Percentiles rank a stretch among this genome's conserved stretches.
Conservation (phyloP, 1,140 invertebrate species). For the Micrasema longulum region DNA sequence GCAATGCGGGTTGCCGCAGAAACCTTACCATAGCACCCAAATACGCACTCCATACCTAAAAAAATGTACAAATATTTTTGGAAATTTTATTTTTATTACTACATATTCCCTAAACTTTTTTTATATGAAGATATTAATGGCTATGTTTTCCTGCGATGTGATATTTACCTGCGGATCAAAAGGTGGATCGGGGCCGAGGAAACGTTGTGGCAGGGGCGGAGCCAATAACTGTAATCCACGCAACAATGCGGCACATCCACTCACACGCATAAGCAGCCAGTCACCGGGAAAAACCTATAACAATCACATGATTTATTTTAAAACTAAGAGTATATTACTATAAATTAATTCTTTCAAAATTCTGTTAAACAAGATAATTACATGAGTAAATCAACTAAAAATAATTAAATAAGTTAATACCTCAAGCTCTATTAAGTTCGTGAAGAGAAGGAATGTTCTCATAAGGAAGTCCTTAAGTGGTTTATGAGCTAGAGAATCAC, state of each 20-base stretch:
- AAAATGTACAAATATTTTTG: conserved; percentile 53
- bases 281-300: conserved; percentile 84
- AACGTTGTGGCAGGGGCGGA: conserved; percentile 86
- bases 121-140: neutral
- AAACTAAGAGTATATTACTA: neutral
- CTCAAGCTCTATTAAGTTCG: conserved; percentile 84
- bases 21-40: conserved; percentile 91
- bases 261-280: conserved; percentile 94
- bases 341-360: neutral
- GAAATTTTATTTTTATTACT: conserved; percentile 59
- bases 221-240: conserved; percentile 89
- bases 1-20: conserved; percentile 87
- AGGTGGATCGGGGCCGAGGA: conserved; percentile 74
- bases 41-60: conserved; percentile 90
- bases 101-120: no score
- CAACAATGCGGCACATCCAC: conserved; percentile 90
- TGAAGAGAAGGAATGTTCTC: conserved; percentile 88
- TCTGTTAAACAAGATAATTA: neutral
- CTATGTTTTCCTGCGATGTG: conserved; percentile 41
- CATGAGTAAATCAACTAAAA: neutral
- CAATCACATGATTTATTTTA: conserved; percentile 7
- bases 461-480: conserved; percentile 91
- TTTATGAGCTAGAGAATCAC: conserved; percentile 83
- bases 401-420: conserved; percentile 53
- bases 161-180: conserved; percentile 76